A percentile compares a stretch with the other conserved stretches of the same genome.
Evolutionary conservation across 2,888 invertebrate species (phyloP).

Genomic region (Aricia artaxerxes): DNA sequence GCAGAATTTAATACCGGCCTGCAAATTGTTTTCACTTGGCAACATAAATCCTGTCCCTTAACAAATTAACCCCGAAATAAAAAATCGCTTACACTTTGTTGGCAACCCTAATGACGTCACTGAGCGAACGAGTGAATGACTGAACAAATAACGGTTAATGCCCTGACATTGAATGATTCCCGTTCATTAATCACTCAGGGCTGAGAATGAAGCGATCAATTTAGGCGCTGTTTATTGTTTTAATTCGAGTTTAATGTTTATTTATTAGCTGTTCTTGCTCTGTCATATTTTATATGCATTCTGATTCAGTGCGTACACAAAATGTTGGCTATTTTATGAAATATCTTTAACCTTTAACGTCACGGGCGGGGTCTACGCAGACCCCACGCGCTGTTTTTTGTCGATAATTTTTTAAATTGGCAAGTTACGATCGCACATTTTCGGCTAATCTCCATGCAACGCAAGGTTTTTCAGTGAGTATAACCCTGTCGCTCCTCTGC

Average conservation of each 20-base stretch:
- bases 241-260: slow-evolving; percentile 22
- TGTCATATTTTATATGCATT: neutral
- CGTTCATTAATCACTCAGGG: slow-evolving; percentile 43
- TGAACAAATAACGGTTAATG: slow-evolving; percentile 46
- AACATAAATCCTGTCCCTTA: slow-evolving; percentile 34
- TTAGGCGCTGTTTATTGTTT: slow-evolving; percentile 19
- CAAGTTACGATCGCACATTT: too few relatives aligned
- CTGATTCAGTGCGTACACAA: neutral
- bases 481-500: too few relatives aligned
- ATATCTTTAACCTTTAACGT: too few relatives aligned
- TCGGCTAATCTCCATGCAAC: too few relatives aligned
- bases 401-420: too few relatives aligned
- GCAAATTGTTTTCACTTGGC: slow-evolving; percentile 28
- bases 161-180: slow-evolving; percentile 46
- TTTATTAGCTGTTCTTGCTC: neutral
- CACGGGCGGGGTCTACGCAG: too few relatives aligned
- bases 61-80: slow-evolving; percentile 43
- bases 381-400: too few relatives aligned
- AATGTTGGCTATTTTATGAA: too few relatives aligned
- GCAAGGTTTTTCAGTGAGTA: too few relatives aligned
- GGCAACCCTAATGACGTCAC: slow-evolving; percentile 43
- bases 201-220: slow-evolving; percentile 13
- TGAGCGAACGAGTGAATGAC: slow-evolving; percentile 42
- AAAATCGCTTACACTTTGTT: slow-evolving; percentile 42
- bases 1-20: neutral